Evolutionary conservation across 2,888 invertebrate genomes (phyloP).

Genomic region (Cryptocheilus praepositus): DNA sequence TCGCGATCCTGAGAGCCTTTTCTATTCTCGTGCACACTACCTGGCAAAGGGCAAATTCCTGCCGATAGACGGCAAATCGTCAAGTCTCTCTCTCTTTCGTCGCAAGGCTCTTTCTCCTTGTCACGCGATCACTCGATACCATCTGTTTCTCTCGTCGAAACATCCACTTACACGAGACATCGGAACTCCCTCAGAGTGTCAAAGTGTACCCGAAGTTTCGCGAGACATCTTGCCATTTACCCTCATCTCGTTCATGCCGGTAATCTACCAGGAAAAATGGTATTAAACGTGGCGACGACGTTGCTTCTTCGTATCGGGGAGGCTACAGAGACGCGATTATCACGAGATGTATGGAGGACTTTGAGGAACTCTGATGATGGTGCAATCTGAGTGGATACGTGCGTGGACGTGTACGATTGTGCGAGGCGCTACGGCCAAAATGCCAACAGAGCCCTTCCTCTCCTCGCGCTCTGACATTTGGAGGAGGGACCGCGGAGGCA

Average conservation of each 20-base stretch:
- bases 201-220: conserved; percentile 34
- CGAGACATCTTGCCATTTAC: conserved; percentile 48
- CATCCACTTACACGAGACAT: conserved; percentile 15
- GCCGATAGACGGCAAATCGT: conserved; percentile 14
- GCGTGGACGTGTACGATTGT: no score
- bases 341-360: no score
- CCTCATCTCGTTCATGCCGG: conserved; percentile 3
- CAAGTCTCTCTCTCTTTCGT: background rate
- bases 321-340: conserved; percentile 22
- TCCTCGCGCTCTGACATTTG: conserved; percentile 48
- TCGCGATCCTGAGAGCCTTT: background rate
- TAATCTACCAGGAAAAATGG: background rate
- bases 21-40: background rate
- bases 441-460: conserved; percentile 5
- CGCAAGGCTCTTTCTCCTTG: conserved; percentile 7
- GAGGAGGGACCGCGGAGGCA: background rate
- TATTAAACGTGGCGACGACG: conserved; percentile 23
- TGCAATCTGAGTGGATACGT: no score
- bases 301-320: conserved; percentile 37
- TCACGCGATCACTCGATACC: background rate
- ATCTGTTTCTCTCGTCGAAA: background rate
- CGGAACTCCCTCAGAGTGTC: conserved; percentile 13
- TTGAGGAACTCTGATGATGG: background rate
- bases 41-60: conserved; percentile 46
- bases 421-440: background rate